These are phyloP conservation scores for Drosophila mauritiana DNA, from an alignment of 1,140 invertebrate genomes.

Conservation along the genomic window DNA sequence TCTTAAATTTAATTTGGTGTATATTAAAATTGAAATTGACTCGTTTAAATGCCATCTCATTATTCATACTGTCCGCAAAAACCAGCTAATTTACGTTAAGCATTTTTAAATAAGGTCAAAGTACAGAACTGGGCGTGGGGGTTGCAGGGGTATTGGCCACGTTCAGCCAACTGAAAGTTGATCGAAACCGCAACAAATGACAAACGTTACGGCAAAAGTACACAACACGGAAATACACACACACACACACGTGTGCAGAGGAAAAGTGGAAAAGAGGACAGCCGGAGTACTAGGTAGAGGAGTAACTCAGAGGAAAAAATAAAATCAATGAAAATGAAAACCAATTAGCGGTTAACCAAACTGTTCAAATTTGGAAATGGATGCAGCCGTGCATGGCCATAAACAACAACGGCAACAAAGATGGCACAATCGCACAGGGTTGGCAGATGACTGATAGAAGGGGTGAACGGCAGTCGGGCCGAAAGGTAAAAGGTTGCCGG, in stretches of 20 bases:
- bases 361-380: conserved; percentile 83
- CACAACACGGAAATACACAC: conserved; percentile 40
- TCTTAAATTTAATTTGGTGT: conserved; percentile 18
- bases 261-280: background rate
- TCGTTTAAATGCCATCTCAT: conserved; percentile 73
- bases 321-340: conserved; percentile 83
- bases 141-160: conserved; percentile 6
- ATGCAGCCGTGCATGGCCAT: conserved; percentile 73
- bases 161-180: conserved; percentile 72
- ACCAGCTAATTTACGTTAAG: conserved; percentile 82
- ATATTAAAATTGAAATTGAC: conserved; percentile 75
- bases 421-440: conserved; percentile 8
- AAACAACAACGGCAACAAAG: conserved; percentile 58
- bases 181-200: conserved; percentile 82
- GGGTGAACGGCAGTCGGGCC: conserved; percentile 38
- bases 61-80: conserved; percentile 74
- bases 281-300: background rate
- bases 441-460: conserved; percentile 41
- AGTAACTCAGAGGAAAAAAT: conserved; percentile 18
- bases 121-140: conserved; percentile 6
- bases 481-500: conserved; percentile 59
- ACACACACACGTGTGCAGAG: background rate
- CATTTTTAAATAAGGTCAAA: conserved; percentile 81
- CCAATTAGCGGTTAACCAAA: conserved; percentile 82
- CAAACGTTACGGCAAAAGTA: conserved; percentile 72